Conservation (phyloP, 1,140 invertebrate genomes). For the Anastatus disparis region DNA sequence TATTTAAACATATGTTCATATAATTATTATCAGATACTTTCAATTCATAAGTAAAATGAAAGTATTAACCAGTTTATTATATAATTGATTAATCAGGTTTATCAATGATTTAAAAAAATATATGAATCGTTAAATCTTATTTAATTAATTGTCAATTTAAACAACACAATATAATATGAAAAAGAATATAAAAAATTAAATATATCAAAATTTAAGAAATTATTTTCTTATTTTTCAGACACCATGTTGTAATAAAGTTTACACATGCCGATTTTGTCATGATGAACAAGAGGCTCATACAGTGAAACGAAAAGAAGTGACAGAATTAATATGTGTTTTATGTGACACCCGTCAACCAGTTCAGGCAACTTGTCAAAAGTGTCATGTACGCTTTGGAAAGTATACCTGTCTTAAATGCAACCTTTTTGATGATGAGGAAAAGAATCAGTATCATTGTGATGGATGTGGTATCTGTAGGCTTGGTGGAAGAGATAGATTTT, state of each 20-base stretch:
- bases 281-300: conserved; percentile 86
- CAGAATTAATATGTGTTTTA: conserved; percentile 82
- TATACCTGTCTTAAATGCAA: conserved; percentile 89
- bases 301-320: conserved; percentile 83
- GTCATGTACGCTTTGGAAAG: conserved; percentile 82
- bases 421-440: conserved; percentile 90
- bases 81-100: too few species aligned
- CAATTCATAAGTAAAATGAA: too few species aligned
- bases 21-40: too few species aligned
- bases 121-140: too few species aligned
- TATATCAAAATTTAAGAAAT: too few species aligned
- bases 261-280: conserved; percentile 89
- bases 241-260: conserved; percentile 87
- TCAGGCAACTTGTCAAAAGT: conserved; percentile 79
- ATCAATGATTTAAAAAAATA: too few species aligned
- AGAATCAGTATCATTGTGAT: conserved; percentile 88
- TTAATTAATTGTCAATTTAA: too few species aligned
- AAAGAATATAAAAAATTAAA: too few species aligned
- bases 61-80: too few species aligned
- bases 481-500: conserved; percentile 85
- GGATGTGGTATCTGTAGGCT: conserved; percentile 89
- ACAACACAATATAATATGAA: too few species aligned
- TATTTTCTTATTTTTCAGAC: conserved; percentile 70
- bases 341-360: conserved; percentile 86
- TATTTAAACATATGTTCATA: too few species aligned